Evolutionary conservation across 37 sponge, comb jelly and placozoan genomes (phyloP), one percentile per base, ranked within the genome.

Genomic region (Lycopodina hypogea): DNA sequence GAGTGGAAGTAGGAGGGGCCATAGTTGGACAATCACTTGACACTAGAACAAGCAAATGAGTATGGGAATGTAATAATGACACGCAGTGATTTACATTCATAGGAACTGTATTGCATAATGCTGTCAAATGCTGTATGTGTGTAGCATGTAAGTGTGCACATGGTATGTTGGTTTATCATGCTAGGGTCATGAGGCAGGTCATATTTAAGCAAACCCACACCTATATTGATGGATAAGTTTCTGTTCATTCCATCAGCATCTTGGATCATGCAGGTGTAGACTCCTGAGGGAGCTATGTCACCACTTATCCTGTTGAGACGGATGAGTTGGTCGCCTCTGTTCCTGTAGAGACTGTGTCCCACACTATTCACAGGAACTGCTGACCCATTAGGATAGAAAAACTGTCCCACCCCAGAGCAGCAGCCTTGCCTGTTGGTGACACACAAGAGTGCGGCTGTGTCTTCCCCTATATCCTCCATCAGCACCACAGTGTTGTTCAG

Each of bases 401-500:
- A 67, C 68, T 67, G 36, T 30, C 68, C 68, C 24, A 9, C 64
- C 8, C 64, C 24, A 62, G 8, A 19, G 37, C 68, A 67, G 68
- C 68, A 67, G 21, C 11, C 15, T 37, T 34, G 21, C 3, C 29
- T 9, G 37, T 30, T 36, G 29, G 68, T 67, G 38, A 67, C 68
- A 67, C 68, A 67, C 36, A 67, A 17, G 2, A 67, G 68, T 37
- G 36, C 68, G 3, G 8, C 26, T 30, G 4, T 15, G 8, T 4
- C 68, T 15, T 67, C 68, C 6, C 68, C 68, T 18, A 67, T 67
- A 67, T 9, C 68, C 21, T 33, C 68, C 37, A 29, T 17, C 21
- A 36, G 19, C 35, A 67, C 68, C 19, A 67, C 38, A 18, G 68
- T 37, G 68, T 67, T 67, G 37, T 67, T 67, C 68, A 67, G 37